Evolutionary conservation across 2,797 vertebrate genomes (phyloP).

Genomic region (Scarus forsteni): DNA sequence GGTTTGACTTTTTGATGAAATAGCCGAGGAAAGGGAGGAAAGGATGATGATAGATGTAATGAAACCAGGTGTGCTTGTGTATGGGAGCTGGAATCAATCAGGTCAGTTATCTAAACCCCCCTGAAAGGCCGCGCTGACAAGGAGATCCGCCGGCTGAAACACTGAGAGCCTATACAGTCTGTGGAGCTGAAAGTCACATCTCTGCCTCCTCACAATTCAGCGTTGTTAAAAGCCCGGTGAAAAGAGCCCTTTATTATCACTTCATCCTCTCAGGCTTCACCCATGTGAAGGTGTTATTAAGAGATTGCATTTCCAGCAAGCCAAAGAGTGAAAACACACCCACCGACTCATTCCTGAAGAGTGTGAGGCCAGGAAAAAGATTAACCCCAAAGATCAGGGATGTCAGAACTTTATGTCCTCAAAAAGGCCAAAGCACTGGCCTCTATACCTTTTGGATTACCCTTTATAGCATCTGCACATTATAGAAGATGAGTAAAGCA

Average conservation of each 20-base stretch:
- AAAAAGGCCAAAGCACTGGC: not conserved
- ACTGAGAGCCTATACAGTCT: constrained; percentile 54
- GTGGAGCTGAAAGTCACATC: constrained; percentile 51
- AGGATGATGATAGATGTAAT: constrained; percentile 28
- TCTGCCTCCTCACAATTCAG: constrained; percentile 72
- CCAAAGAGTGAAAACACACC: constrained; percentile 53
- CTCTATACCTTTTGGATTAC: constrained; percentile 7
- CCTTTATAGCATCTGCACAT: too few relatives aligned
- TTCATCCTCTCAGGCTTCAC: constrained; percentile 65
- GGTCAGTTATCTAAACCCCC: constrained; percentile 57
- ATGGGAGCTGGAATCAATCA: constrained; percentile 48
- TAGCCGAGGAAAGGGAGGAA: constrained; percentile 1
- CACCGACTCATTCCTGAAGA: constrained; percentile 50
- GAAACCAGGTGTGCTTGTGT: constrained; percentile 13
- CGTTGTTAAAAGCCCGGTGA: constrained; percentile 70
- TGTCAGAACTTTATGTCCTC: constrained; percentile 36
- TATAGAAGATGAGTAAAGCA: too few relatives aligned
- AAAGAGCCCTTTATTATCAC: constrained; percentile 75
- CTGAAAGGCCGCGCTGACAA: constrained; percentile 63
- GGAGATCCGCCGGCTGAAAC: constrained; percentile 41
- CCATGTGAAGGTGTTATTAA: constrained; percentile 78
- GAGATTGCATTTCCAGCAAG: constrained; percentile 72
- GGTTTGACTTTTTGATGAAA: constrained; percentile 46
- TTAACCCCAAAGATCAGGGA: constrained; percentile 37
- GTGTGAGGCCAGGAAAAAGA: constrained; percentile 53